Evolutionary conservation across 2,113 vertebrate genomes (phyloP).

Genomic region (Sinocyclocheilus maitianheensis): DNA sequence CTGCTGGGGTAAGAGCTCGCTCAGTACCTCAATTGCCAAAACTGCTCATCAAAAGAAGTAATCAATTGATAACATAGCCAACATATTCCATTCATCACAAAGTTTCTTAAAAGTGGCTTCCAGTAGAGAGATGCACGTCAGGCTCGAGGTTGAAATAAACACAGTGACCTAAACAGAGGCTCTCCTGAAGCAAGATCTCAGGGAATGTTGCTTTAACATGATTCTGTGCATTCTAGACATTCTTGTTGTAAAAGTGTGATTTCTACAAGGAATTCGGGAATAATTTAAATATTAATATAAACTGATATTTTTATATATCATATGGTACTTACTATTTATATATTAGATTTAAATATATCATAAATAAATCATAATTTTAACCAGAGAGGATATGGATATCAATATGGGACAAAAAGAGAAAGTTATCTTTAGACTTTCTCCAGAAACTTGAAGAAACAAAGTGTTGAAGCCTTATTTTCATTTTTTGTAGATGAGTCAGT

Average conservation of each 20-base stretch:
- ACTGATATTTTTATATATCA: neutral
- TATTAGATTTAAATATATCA: neutral
- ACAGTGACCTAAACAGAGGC: conserved; percentile 31
- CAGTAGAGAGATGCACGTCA: neutral
- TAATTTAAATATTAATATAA: conserved; percentile 2
- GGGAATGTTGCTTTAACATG: conserved; percentile 37
- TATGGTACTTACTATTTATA: neutral
- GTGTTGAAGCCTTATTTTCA: conserved; percentile 6
- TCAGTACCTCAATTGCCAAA: neutral
- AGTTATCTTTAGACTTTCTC: neutral
- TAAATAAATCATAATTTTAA: neutral
- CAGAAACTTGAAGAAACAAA: conserved; percentile 23
- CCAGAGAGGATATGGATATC: neutral
- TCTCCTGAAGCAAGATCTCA: conserved; percentile 17
- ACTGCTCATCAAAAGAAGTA: neutral
- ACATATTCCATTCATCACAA: neutral
- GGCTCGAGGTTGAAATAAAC: neutral
- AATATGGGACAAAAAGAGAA: neutral
- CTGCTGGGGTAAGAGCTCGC: conserved; percentile 76
- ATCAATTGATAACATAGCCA: neutral
- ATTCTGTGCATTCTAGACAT: conserved; percentile 31
- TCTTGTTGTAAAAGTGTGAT: conserved; percentile 2
- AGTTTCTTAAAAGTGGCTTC: neutral
- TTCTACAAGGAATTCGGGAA: conserved; percentile 15
- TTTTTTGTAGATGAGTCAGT: conserved; percentile 32